phyloP scores from a whole-genome alignment of 2,888 invertebrate genomes.

The Sphaerophoria taeniata region DNA sequence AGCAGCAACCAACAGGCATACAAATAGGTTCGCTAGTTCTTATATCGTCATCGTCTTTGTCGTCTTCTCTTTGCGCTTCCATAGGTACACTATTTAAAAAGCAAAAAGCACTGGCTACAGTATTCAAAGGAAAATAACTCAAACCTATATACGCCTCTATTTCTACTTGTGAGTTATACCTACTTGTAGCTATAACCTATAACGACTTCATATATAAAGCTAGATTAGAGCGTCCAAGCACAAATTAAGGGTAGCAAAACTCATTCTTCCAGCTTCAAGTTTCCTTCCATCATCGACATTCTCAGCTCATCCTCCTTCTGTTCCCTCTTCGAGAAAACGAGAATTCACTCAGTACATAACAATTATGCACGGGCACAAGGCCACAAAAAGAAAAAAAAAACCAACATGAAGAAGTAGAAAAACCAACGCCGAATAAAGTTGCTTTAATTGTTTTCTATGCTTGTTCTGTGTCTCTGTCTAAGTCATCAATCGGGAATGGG shows the following conservation, averaged over 20 bases:
- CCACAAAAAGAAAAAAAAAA: slow-evolving; percentile 12
- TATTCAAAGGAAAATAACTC: slow-evolving; percentile 24
- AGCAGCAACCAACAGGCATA: slow-evolving; percentile 34
- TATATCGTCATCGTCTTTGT: slow-evolving; percentile 1
- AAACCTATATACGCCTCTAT: slow-evolving; percentile 7
- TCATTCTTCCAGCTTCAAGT: slow-evolving; percentile 60
- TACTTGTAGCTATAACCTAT: not conserved
- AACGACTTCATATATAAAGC: slow-evolving; percentile 5
- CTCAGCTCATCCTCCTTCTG: not conserved
- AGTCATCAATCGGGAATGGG: not conserved
- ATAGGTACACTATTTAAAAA: slow-evolving; percentile 24
- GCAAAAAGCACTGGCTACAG: slow-evolving; percentile 38
- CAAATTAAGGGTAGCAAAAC: slow-evolving; percentile 66
- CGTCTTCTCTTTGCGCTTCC: not conserved
- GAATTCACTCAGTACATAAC: slow-evolving; percentile 41
- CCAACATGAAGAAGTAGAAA: too few relatives aligned
- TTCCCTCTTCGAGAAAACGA: not conserved
- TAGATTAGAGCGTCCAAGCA: slow-evolving; percentile 50
- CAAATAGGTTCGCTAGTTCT: slow-evolving; percentile 35
- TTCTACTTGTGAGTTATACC: not conserved
- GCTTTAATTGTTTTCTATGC: slow-evolving; percentile 67
- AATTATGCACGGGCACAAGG: slow-evolving; percentile 45
- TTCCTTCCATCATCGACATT: slow-evolving; percentile 5
- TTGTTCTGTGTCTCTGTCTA: slow-evolving; percentile 17
- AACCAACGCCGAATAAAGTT: slow-evolving; percentile 39